Percentiles rank a stretch among this genome's conserved stretches.
Conservation (phyloP, 2,888 invertebrate species). For the Colletes collaris region DNA sequence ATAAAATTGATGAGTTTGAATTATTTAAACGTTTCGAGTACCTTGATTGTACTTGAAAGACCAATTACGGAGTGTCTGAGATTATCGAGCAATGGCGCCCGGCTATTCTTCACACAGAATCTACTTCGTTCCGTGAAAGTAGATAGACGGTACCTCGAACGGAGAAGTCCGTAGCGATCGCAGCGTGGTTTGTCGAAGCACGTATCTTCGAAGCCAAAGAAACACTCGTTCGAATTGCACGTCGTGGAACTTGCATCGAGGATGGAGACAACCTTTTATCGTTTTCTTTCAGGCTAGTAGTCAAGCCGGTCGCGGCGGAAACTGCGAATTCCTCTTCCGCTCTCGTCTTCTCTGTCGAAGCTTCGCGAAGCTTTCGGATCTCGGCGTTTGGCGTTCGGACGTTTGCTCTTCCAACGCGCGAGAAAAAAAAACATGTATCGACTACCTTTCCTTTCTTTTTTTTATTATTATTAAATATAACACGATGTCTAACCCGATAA, state of each 20-base stretch:
- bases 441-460: constrained; percentile 10
- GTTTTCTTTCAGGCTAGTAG: not conserved
- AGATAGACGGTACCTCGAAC: no score
- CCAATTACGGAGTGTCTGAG: no score
- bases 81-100: no score
- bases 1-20: no score
- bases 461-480: no score
- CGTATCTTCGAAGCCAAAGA: constrained; percentile 34
- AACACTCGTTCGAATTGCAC: constrained; percentile 9
- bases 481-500: not conserved
- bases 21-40: no score
- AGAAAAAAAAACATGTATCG: no score
- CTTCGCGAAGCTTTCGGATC: not conserved
- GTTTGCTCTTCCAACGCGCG: no score
- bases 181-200: constrained; percentile 15
- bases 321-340: constrained; percentile 5
- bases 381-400: no score
- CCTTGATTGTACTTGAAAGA: no score
- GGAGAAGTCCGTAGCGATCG: not conserved
- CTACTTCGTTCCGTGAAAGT: no score
- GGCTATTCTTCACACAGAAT: no score
- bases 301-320: constrained; percentile 1
- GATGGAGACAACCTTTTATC: constrained; percentile 1
- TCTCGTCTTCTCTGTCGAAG: constrained; percentile 13
- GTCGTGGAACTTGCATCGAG: constrained; percentile 27